Percentiles rank a stretch among this genome's conserved stretches.
Conservation (phyloP, 2,888 invertebrate genomes). For the Rhyacophila evoluta region DNA sequence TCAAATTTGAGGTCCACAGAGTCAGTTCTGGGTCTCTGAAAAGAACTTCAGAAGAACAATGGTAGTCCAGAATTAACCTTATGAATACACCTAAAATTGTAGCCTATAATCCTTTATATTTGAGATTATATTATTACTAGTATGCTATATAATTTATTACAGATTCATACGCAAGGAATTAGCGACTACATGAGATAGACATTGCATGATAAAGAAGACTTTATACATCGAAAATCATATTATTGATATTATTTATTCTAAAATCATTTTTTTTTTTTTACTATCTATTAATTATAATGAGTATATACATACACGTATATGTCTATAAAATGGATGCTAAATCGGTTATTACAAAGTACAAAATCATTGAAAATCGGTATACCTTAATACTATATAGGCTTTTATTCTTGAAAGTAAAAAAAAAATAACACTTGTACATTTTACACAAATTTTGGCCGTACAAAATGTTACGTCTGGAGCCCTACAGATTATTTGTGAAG, state of each 20-base stretch:
- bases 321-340: conserved; percentile 29
- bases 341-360: conserved; percentile 40
- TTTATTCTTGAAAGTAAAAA: neutral
- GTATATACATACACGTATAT: conserved; percentile 3
- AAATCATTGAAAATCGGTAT: neutral
- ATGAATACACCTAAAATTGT: too few species aligned
- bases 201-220: neutral
- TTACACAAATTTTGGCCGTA: conserved; percentile 5
- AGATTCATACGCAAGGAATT: neutral
- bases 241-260: too few species aligned
- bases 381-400: conserved; percentile 34
- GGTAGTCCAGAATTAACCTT: too few species aligned
- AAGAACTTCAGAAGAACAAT: too few species aligned
- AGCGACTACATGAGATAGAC: neutral
- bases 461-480: neutral
- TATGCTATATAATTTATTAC: neutral
- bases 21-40: too few species aligned
- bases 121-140: conserved; percentile 15
- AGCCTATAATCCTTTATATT: too few species aligned
- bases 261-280: too few species aligned
- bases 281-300: neutral
- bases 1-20: conserved; percentile 34
- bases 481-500: neutral
- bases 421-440: neutral
- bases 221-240: neutral